Percentiles rank a stretch among this genome's conserved stretches.
These are phyloP conservation scores for Protaetia brevitarsis DNA, from an alignment of 1,140 invertebrate species.

Conservation along the genomic window DNA sequence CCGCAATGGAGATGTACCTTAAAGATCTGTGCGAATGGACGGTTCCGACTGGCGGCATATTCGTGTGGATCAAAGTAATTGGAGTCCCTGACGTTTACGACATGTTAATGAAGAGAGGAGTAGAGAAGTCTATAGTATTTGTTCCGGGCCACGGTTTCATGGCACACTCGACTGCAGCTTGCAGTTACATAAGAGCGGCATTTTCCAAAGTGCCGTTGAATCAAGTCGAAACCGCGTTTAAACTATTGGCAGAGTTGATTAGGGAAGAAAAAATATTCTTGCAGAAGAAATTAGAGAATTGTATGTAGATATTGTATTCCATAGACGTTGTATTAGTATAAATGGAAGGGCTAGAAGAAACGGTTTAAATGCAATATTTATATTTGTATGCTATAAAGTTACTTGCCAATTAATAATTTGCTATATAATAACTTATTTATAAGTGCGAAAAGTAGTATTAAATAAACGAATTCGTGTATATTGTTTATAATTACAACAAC, in stretches of 20 bases:
- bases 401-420: too few relatives aligned
- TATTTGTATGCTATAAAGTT: too few relatives aligned
- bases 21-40: constrained; percentile 64
- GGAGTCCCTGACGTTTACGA: constrained; percentile 67
- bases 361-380: too few relatives aligned
- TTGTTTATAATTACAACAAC: too few relatives aligned
- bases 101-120: constrained; percentile 64
- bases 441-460: too few relatives aligned
- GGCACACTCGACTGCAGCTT: constrained; percentile 56
- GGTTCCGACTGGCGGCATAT: constrained; percentile 68
- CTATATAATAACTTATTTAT: too few relatives aligned
- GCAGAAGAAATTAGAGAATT: constrained; percentile 43
- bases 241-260: constrained; percentile 50
- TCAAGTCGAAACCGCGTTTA: constrained; percentile 58
- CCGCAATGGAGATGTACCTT: constrained; percentile 61
- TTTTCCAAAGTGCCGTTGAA: constrained; percentile 61
- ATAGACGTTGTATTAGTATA: too few relatives aligned
- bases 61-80: constrained; percentile 70
- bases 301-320: too few relatives aligned
- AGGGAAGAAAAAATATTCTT: constrained; percentile 48
- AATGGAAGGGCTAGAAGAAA: too few relatives aligned
- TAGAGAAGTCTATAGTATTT: constrained; percentile 59
- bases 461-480: too few relatives aligned
- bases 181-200: constrained; percentile 63
- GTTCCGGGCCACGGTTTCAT: constrained; percentile 69